Conservation (phyloP, 2,113 vertebrate genomes). For the Cephalopterus ornatus region DNA sequence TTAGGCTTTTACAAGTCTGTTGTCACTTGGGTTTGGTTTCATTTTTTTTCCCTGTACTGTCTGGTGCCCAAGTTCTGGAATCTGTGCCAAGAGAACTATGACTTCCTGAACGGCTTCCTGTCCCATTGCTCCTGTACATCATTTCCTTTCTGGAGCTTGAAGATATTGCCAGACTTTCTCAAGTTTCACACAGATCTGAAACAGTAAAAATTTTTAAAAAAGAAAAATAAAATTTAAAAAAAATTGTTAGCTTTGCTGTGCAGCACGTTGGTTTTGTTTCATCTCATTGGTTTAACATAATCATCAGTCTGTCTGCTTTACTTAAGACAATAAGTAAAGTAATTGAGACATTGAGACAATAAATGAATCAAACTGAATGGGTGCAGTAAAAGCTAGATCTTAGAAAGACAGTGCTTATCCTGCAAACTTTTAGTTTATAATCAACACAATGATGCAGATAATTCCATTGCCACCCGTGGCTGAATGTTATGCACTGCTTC, state of each 20-base stretch:
- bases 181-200: slow-evolving; percentile 72
- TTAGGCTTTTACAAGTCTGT: neutral
- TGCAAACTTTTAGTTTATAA: neutral
- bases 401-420: neutral
- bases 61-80: slow-evolving; percentile 73
- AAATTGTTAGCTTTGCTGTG: neutral
- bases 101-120: slow-evolving; percentile 80
- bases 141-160: slow-evolving; percentile 76
- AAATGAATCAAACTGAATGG: neutral
- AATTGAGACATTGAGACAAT: neutral
- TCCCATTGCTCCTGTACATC: slow-evolving; percentile 72
- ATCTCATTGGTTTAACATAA: neutral
- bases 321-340: neutral
- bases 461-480: neutral
- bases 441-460: neutral
- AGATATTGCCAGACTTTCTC: slow-evolving; percentile 71
- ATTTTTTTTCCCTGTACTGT: slow-evolving; percentile 57
- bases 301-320: neutral
- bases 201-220: slow-evolving; percentile 61
- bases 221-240: neutral
- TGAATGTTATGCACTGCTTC: neutral
- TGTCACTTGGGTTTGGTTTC: neutral
- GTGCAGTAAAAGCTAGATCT: neutral
- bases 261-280: neutral
- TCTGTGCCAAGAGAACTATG: slow-evolving; percentile 76